Conservation (phyloP, 2,113 vertebrate genomes). For the Cyanistes caeruleus region DNA sequence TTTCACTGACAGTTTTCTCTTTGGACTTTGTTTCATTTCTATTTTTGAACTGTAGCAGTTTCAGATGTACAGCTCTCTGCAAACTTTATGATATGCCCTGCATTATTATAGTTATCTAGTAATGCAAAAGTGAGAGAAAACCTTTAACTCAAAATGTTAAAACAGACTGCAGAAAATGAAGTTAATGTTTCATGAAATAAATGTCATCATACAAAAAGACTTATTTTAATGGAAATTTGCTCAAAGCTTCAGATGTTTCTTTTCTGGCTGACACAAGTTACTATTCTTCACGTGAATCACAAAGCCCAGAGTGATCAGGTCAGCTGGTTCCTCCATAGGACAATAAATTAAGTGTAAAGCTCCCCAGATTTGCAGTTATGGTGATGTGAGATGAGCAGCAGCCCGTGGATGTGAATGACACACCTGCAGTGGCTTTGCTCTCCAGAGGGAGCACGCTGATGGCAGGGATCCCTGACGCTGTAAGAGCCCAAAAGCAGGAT, state of each 20-base stretch:
- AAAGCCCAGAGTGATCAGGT: not conserved
- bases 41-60: slow-evolving; percentile 31
- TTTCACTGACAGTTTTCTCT: slow-evolving; percentile 55
- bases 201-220: slow-evolving; percentile 4
- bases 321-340: not conserved
- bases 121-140: slow-evolving; percentile 16
- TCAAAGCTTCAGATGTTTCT: not conserved
- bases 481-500: not conserved
- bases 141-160: slow-evolving; percentile 35
- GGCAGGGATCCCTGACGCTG: not conserved
- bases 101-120: slow-evolving; percentile 39
- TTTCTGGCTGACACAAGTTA: not conserved
- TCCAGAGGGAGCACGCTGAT: not conserved
- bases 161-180: slow-evolving; percentile 30
- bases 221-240: slow-evolving; percentile 7
- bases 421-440: not conserved
- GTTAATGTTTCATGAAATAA: slow-evolving; percentile 57
- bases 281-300: not conserved
- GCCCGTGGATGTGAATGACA: not conserved
- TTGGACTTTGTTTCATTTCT: slow-evolving; percentile 47
- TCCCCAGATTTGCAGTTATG: not conserved
- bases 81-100: slow-evolving; percentile 47
- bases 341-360: not conserved
- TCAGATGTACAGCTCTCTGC: slow-evolving; percentile 16
- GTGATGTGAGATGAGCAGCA: not conserved